Evolutionary conservation across 1,140 invertebrate species (phyloP).

Genomic region (Nomia melanderi): DNA sequence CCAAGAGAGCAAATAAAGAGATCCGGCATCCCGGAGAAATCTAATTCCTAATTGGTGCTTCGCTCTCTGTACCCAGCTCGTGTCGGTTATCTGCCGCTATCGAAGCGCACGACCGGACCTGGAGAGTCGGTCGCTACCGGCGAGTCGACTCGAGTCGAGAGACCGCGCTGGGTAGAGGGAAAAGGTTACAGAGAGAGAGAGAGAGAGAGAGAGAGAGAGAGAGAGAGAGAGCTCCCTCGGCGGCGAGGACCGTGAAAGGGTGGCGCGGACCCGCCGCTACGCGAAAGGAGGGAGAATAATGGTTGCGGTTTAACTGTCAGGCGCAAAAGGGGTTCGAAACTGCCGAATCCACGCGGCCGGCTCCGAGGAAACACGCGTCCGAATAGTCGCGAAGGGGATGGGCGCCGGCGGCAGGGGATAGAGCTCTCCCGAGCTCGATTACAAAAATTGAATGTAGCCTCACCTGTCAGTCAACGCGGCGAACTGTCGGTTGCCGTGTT

Average conservation of each 20-base stretch:
- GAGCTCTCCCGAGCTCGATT: constrained; percentile 63
- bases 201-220: too few relatives aligned
- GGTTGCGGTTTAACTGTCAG: constrained; percentile 68
- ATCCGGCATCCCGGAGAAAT: constrained; percentile 68
- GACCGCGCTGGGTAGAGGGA: constrained; percentile 9
- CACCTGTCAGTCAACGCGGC: constrained; percentile 58
- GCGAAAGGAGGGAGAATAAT: constrained; percentile 59
- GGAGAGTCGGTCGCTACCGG: constrained; percentile 20
- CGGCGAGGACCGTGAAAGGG: constrained; percentile 18
- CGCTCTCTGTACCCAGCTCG: constrained; percentile 63
- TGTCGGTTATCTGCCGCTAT: constrained; percentile 67
- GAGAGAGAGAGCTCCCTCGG: too few relatives aligned
- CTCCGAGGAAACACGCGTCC: not conserved
- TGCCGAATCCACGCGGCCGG: constrained; percentile 60
- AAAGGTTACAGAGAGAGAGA: constrained; percentile 59
- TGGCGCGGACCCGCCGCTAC: constrained; percentile 4
- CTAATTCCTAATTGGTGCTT: constrained; percentile 69
- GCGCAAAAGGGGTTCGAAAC: constrained; percentile 63
- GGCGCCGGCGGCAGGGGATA: constrained; percentile 35
- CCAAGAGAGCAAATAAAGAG: constrained; percentile 67
- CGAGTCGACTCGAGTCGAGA: not conserved
- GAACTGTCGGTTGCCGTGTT: constrained; percentile 50
- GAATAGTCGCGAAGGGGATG: too few relatives aligned
- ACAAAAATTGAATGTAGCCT: constrained; percentile 69
- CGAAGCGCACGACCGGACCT: constrained; percentile 64